Evolutionary conservation across 2,113 vertebrate genomes (phyloP), one percentile per base, ranked within the genome.

Genomic region (Chloropsis hardwickii): DNA sequence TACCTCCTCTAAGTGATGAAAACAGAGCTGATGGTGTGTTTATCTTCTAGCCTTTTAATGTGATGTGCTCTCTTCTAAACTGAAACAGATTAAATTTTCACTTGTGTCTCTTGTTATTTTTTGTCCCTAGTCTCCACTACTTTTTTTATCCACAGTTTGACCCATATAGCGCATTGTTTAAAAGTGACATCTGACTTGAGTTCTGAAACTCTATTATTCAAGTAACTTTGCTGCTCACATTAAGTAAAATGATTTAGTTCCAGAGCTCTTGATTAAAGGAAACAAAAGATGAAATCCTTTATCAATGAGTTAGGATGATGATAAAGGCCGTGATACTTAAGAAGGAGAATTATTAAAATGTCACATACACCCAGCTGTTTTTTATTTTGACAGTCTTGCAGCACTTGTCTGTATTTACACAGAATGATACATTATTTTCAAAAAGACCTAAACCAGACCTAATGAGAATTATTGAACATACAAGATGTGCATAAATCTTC

Each of bases 191-290:
- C 47, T 81, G 48, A 82, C 70, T 88, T 76, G 74, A 80, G 42
- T 94, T 91, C 73, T 77, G 39, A 65, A 65, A 37, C 28, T 42
- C 9, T 47, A 61, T 77, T 81, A 79, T 85, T 86, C 60, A 71
- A 87, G 50, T 70, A 76, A 86, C 44, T 87, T 91, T 89, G 45
- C 47, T 74, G 31, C 64, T 92, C 39, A 33, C 31, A 56, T 81
- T 87, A 76, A 77, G 47, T 60, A 88, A 86, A 95, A 92, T 90
- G 0, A 70, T 92, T 87, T 91, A 0, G 10, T 87, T 92, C 22
- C 62, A 81, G 51, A 87, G 48, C 27, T 73, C 64, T 92, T 92
- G 42, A 82, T 87, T 91, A 92, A 37, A 94, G 40, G 91, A 96
- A 95, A 80, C 51, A 88, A 92, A 93, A 78, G n/a, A 96, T 65